Evolutionary conservation across 2,113 vertebrate species (phyloP).

Genomic region (Melanostigma gelatinosum): DNA sequence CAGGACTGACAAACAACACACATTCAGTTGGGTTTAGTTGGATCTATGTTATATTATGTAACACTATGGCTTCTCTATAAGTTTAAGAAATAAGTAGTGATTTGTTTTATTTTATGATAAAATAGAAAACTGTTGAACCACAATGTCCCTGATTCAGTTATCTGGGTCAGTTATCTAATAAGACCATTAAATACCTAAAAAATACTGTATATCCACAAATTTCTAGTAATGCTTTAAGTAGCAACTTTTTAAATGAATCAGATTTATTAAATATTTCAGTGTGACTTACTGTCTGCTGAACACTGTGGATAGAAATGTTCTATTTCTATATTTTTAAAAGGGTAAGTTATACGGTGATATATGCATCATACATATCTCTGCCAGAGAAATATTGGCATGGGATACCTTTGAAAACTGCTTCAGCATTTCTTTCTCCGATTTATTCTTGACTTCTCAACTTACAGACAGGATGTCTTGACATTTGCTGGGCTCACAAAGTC

Average conservation of each 20-base stretch:
- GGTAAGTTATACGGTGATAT: neutral
- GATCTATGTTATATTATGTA: neutral
- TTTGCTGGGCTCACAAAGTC: slow-evolving; percentile 81
- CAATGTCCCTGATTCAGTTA: neutral
- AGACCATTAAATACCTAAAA: neutral
- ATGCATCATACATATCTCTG: neutral
- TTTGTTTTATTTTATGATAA: neutral
- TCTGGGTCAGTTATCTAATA: neutral
- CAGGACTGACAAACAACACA: slow-evolving; percentile 71
- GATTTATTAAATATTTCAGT: neutral
- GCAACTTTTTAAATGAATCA: neutral
- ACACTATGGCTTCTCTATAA: neutral
- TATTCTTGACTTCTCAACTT: slow-evolving; percentile 38
- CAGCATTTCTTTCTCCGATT: neutral
- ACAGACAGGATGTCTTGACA: slow-evolving; percentile 76
- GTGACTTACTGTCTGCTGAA: neutral
- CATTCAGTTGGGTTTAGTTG: neutral
- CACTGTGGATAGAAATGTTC: neutral
- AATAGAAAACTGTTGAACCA: neutral
- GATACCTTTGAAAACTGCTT: neutral
- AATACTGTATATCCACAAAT: neutral
- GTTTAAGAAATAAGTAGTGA: neutral
- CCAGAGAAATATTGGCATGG: neutral
- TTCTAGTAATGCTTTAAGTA: neutral
- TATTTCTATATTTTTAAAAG: neutral